These are phyloP conservation scores for Chiloscyllium plagiosum DNA, from an alignment of 2,113 vertebrate genomes.

Conservation along the genomic window DNA sequence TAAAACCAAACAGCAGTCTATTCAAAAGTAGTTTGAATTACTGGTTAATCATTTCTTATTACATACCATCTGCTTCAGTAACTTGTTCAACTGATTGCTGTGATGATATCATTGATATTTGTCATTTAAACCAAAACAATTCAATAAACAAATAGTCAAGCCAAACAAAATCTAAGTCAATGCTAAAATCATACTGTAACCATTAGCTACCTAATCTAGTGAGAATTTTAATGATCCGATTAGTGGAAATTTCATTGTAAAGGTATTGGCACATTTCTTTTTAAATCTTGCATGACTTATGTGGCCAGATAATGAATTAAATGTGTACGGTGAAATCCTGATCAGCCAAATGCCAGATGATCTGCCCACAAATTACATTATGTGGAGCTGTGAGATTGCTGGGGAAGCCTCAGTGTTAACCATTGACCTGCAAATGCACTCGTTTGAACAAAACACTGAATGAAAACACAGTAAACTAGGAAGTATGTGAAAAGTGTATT, in stretches of 20 bases:
- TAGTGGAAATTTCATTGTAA: neutral
- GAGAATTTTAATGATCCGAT: neutral
- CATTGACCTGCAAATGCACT: no score
- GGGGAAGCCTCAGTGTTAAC: no score
- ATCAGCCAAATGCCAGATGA: no score
- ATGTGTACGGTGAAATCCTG: neutral
- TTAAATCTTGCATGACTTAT: neutral
- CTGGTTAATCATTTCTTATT: neutral
- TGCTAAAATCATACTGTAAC: neutral
- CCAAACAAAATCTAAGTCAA: neutral
- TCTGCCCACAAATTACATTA: no score
- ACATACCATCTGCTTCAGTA: neutral
- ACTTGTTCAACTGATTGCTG: neutral
- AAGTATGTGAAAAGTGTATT: no score
- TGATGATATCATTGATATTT: neutral
- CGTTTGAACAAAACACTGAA: no score
- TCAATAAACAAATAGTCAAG: neutral
- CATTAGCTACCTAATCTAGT: neutral
- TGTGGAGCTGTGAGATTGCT: no score
- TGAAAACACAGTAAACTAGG: no score
- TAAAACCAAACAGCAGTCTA: neutral
- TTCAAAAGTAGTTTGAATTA: neutral
- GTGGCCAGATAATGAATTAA: neutral
- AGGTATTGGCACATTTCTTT: neutral
- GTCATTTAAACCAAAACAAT: neutral